Conservation (phyloP, 2,797 vertebrate species). For the Nyctalus aviator region DNA sequence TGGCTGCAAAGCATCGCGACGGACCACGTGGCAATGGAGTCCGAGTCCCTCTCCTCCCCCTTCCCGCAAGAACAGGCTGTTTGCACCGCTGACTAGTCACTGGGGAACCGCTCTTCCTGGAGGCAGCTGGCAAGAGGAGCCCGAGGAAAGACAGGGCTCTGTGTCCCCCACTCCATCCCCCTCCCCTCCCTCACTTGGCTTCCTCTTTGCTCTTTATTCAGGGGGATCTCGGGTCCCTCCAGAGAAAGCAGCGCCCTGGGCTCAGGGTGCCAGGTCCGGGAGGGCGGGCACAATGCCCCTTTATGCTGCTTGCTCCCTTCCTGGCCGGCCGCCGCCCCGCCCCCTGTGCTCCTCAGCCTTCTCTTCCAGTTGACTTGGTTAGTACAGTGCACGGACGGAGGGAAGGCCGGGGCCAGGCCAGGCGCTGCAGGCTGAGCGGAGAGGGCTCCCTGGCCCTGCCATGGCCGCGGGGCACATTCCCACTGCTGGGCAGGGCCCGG, state of each 20-base stretch:
- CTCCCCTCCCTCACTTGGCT: background rate
- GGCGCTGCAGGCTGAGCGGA: slow-evolving; percentile 68
- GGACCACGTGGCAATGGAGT: accelerated
- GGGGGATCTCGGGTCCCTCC: slow-evolving; percentile 83
- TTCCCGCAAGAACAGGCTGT: background rate
- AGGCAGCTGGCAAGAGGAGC: slow-evolving; percentile 42
- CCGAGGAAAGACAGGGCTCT: slow-evolving; percentile 71
- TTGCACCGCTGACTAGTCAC: background rate
- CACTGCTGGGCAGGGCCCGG: slow-evolving; percentile 67
- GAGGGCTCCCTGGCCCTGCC: slow-evolving; percentile 79
- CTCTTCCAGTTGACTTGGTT: slow-evolving; percentile 87
- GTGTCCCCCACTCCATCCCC: slow-evolving; percentile 38
- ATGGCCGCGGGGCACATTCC: slow-evolving; percentile 72
- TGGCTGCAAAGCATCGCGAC: background rate
- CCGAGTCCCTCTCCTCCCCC: background rate
- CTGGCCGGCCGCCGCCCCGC: slow-evolving; percentile 85
- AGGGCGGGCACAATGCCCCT: slow-evolving; percentile 85
- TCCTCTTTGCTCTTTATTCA: slow-evolving; percentile 81
- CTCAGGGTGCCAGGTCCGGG: slow-evolving; percentile 84
- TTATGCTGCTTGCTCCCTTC: slow-evolving; percentile 85
- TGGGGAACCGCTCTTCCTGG: background rate
- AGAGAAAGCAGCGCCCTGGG: slow-evolving; percentile 83
- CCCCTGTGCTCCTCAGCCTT: slow-evolving; percentile 85
- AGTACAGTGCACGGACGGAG: slow-evolving; percentile 83
- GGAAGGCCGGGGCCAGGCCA: slow-evolving; percentile 78